Evolutionary conservation across 2,888 invertebrate species (phyloP).

Genomic region (Ariolimax columbianus): DNA sequence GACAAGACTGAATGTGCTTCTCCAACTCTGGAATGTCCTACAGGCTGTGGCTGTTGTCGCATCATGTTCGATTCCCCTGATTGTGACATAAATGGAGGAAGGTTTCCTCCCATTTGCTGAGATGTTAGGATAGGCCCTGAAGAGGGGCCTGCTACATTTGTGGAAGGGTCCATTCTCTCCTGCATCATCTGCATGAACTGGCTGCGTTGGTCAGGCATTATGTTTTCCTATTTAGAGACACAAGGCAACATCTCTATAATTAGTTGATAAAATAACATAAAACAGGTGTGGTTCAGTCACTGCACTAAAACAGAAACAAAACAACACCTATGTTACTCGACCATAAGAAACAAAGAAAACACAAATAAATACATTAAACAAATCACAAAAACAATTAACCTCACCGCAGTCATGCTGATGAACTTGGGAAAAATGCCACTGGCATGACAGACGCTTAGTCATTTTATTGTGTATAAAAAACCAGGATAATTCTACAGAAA

Average conservation of each 20-base stretch:
- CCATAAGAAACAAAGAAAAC: too few relatives aligned
- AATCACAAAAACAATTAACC: too few relatives aligned
- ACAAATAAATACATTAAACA: too few relatives aligned
- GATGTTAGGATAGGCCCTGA: neutral
- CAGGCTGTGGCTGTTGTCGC: conserved; percentile 51
- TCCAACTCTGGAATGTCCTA: conserved; percentile 53
- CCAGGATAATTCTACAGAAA: too few relatives aligned
- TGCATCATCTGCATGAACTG: conserved; percentile 42
- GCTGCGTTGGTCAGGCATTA: conserved; percentile 41
- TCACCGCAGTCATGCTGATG: too few relatives aligned
- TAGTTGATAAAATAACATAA: neutral
- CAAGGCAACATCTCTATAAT: neutral
- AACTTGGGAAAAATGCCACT: too few relatives aligned
- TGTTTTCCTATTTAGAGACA: conserved; percentile 37
- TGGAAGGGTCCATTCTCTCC: conserved; percentile 27
- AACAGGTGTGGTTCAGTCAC: too few relatives aligned
- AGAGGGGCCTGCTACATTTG: neutral
- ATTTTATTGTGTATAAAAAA: too few relatives aligned
- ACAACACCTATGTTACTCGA: too few relatives aligned
- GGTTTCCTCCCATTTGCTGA: conserved; percentile 37
- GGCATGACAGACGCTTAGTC: too few relatives aligned
- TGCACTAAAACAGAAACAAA: too few relatives aligned
- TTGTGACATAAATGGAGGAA: conserved; percentile 37
- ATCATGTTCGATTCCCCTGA: conserved; percentile 10
- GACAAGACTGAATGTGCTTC: conserved; percentile 56